phyloP scores from a whole-genome alignment of 2,888 invertebrate genomes.

The Macroteleia sp. region DNA sequence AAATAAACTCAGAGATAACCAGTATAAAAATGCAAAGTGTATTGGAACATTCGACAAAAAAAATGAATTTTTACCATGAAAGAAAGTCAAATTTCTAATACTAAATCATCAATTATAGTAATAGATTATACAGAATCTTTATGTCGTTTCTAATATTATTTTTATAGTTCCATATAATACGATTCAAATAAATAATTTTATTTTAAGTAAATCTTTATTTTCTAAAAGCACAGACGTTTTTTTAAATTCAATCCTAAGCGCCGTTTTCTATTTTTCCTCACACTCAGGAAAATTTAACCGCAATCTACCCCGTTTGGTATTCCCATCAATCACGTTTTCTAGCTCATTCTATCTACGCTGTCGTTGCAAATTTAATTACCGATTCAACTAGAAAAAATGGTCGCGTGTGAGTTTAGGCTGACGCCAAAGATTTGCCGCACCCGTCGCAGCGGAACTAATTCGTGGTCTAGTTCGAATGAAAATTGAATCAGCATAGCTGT shows the following conservation, averaged over 20 bases:
- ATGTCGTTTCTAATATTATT: too few relatives aligned
- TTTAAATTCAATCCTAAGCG: not conserved
- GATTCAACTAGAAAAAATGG: conserved; percentile 11
- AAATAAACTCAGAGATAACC: too few relatives aligned
- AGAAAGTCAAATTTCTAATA: too few relatives aligned
- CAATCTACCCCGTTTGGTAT: not conserved
- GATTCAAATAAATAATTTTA: too few relatives aligned
- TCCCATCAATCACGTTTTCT: conserved; percentile 1
- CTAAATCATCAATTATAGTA: too few relatives aligned
- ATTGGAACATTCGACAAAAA: too few relatives aligned
- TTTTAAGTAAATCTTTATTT: too few relatives aligned
- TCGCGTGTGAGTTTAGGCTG: conserved; percentile 28
- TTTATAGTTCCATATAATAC: too few relatives aligned
- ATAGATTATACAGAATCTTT: too few relatives aligned
- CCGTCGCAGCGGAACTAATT: conserved; percentile 60
- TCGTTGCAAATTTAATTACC: conserved; percentile 4
- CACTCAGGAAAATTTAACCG: not conserved
- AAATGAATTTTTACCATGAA: too few relatives aligned
- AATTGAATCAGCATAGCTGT: conserved; percentile 61
- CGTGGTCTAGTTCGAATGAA: conserved; percentile 64
- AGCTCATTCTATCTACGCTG: not conserved
- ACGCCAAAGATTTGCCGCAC: conserved; percentile 42
- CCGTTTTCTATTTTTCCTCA: conserved; percentile 3
- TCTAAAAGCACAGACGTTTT: not conserved
- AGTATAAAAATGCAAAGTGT: too few relatives aligned